A percentile compares a stretch with the other conserved stretches of the same genome.
Evolutionary conservation across 2,113 vertebrate species (phyloP).

Genomic region (Nesogale talazaci): DNA sequence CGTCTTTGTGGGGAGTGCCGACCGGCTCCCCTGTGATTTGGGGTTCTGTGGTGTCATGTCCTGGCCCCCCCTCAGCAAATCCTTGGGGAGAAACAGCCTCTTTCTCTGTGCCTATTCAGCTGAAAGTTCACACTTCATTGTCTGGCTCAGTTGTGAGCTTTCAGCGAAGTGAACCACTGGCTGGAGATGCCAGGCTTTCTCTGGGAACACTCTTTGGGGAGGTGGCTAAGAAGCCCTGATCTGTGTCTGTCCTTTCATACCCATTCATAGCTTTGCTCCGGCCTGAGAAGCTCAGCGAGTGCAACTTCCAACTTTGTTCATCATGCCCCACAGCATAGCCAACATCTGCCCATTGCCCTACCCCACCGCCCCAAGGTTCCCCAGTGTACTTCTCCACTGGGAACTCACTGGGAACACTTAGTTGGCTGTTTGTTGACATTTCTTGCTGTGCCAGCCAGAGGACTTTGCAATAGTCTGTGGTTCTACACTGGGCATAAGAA

Average conservation of each 20-base stretch:
- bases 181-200: neutral
- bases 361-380: too few relatives aligned
- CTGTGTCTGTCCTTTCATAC: neutral
- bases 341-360: neutral
- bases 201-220: neutral
- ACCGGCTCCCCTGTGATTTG: neutral
- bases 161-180: neutral
- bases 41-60: neutral
- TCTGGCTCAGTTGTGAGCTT: neutral
- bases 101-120: neutral
- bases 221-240: neutral
- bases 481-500: neutral
- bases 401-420: neutral
- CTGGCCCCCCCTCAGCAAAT: neutral
- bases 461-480: neutral
- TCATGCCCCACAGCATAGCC: neutral
- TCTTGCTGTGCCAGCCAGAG: neutral
- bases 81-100: neutral
- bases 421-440: neutral
- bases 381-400: neutral
- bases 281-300: slow-evolving; percentile 2
- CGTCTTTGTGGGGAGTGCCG: neutral
- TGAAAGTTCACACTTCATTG: neutral
- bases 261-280: neutral
- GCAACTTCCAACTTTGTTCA: neutral